Evolutionary conservation across 2,797 vertebrate genomes (phyloP).

Genomic region (Rhinophrynus dorsalis): DNA sequence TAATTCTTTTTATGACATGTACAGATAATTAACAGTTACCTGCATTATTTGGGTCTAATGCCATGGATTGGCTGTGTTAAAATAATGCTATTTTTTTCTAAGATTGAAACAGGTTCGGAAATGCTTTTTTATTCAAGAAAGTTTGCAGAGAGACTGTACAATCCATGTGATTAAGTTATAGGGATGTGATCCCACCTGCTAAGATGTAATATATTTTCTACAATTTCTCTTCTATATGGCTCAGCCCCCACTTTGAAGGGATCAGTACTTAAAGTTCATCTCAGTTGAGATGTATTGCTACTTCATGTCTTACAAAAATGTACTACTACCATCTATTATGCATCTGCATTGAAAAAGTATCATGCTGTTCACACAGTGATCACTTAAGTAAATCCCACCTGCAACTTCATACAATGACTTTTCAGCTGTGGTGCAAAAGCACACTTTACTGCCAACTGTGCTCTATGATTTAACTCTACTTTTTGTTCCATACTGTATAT

Average conservation of each 20-base stretch:
- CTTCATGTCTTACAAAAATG: constrained; percentile 33
- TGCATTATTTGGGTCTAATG: too few species aligned
- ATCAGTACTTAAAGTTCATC: constrained; percentile 43
- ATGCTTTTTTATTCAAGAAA: background rate
- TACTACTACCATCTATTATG: constrained; percentile 38
- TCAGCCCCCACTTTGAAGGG: constrained; percentile 38
- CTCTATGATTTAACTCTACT: constrained; percentile 5
- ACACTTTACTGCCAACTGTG: constrained; percentile 1
- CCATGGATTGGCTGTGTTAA: background rate
- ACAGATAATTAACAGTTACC: too few species aligned
- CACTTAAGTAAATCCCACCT: constrained; percentile 37
- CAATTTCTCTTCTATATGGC: constrained; percentile 17
- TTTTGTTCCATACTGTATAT: background rate
- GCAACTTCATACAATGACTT: constrained; percentile 42
- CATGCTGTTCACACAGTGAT: constrained; percentile 42
- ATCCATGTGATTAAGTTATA: constrained; percentile 38
- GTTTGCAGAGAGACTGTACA: constrained; percentile 29
- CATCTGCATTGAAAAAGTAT: constrained; percentile 27
- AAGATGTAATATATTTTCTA: constrained; percentile 32
- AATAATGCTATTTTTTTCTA: background rate
- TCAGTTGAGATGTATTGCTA: constrained; percentile 11
- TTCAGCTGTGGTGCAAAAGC: constrained; percentile 21
- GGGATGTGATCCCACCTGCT: constrained; percentile 44
- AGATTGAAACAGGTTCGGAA: background rate
- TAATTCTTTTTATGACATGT: too few species aligned